A percentile compares a stretch with the other conserved stretches of the same genome.
Conservation (phyloP, 2,888 invertebrate species). For the Palloptera scutellata region DNA sequence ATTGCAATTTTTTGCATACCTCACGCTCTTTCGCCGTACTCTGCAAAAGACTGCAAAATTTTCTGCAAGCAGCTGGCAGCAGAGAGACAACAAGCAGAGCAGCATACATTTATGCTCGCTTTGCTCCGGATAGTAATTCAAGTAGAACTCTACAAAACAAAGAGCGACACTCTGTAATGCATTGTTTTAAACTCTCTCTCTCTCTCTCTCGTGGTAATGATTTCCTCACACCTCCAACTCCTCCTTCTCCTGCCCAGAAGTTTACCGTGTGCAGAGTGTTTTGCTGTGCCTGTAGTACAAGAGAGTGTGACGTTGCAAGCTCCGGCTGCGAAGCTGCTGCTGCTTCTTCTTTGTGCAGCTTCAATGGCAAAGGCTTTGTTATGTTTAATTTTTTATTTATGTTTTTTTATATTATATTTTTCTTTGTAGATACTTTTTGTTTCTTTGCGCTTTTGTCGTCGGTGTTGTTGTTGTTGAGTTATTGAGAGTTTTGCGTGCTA, state of each 20-base stretch:
- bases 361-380: slow-evolving; percentile 30
- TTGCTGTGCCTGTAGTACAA: not conserved
- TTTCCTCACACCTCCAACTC: too few species aligned
- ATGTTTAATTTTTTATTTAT: slow-evolving; percentile 23
- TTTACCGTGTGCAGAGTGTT: too few species aligned
- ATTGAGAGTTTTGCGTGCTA: not conserved
- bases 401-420: too few species aligned
- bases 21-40: not conserved
- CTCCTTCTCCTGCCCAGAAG: too few species aligned
- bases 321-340: not conserved
- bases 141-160: slow-evolving; percentile 26
- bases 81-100: slow-evolving; percentile 5
- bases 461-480: too few species aligned
- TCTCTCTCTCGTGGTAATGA: too few species aligned
- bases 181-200: too few species aligned
- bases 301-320: not conserved
- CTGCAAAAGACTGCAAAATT: slow-evolving; percentile 13
- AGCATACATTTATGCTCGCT: not conserved
- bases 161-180: too few species aligned
- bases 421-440: too few species aligned
- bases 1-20: not conserved
- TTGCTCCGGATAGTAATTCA: slow-evolving; percentile 15
- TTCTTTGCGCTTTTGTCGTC: too few species aligned
- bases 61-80: slow-evolving; percentile 8
- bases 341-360: slow-evolving; percentile 24